A percentile compares a stretch with the other conserved stretches of the same genome.
phyloP scores from a whole-genome alignment of 2,113 vertebrate genomes.

The Eurystomus gularis region DNA sequence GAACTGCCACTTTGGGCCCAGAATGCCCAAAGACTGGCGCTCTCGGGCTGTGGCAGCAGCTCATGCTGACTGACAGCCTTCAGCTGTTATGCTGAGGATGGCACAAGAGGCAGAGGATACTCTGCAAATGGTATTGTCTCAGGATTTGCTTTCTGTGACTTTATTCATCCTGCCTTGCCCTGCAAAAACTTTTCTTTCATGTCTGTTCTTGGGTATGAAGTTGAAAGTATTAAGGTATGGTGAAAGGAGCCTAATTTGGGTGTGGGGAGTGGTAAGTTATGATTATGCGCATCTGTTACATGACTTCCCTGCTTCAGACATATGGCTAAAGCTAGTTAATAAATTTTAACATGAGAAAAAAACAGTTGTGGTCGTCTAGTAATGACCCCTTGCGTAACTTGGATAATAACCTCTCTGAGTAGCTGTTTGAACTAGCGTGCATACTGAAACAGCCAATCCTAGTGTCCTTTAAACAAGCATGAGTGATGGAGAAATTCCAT shows the following conservation, averaged over 20 bases:
- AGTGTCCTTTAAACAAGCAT: conserved; percentile 19
- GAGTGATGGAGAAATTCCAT: conserved; percentile 54
- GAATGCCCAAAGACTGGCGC: neutral
- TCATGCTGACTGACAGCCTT: neutral
- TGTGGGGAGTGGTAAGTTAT: neutral
- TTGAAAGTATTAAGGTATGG: conserved; percentile 5
- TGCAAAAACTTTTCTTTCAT: conserved; percentile 32
- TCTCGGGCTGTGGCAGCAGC: neutral
- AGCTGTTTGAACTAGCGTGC: conserved; percentile 57
- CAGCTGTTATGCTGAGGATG: accelerated
- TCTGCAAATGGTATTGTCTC: neutral
- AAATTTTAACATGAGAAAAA: conserved; percentile 62
- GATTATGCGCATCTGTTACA: neutral
- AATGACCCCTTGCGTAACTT: conserved; percentile 56
- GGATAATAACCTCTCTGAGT: conserved; percentile 42
- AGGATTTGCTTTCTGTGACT: neutral
- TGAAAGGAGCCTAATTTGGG: conserved; percentile 32
- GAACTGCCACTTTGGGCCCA: neutral
- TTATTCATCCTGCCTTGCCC: conserved; percentile 11
- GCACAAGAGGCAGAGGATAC: neutral
- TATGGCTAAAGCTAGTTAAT: conserved; percentile 24
- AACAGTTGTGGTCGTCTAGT: conserved; percentile 58
- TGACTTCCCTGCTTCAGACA: conserved; percentile 32
- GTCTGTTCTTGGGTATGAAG: neutral
- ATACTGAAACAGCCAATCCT: conserved; percentile 4